phyloP scores from a whole-genome alignment of 2,113 vertebrate species.

The Naja naja region DNA sequence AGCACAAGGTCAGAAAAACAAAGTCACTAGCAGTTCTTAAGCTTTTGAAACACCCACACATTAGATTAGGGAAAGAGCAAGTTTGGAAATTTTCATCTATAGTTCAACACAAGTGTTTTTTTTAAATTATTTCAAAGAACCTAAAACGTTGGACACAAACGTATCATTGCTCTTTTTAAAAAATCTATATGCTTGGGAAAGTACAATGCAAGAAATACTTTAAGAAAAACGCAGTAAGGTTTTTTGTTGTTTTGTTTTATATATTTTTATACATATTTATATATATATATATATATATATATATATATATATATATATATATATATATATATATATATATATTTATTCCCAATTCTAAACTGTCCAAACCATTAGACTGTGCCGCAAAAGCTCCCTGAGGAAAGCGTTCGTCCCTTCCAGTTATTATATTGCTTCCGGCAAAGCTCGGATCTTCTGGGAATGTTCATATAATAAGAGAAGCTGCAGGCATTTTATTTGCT shows the following conservation, averaged over 20 bases:
- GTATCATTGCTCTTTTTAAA: neutral
- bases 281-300: neutral
- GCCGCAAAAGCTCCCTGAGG: neutral
- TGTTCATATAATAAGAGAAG: neutral
- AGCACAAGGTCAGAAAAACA: conserved; percentile 68
- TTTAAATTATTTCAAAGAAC: neutral
- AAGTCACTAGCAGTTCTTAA: conserved; percentile 60
- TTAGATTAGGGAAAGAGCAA: conserved; percentile 27
- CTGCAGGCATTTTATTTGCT: neutral
- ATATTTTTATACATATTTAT: too few species aligned
- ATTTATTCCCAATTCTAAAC: neutral
- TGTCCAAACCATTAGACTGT: neutral
- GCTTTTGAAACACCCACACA: conserved; percentile 54
- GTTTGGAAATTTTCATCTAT: neutral
- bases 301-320: too few species aligned
- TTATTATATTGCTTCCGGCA: neutral
- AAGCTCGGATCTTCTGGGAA: neutral
- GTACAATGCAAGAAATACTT: neutral
- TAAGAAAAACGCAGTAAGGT: neutral
- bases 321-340: neutral
- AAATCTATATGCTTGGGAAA: neutral
- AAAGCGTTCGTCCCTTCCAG: neutral
- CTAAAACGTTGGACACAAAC: neutral
- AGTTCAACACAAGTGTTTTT: neutral
- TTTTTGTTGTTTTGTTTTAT: neutral